Evolutionary conservation across 2,797 vertebrate species (phyloP).

Genomic region (Anabas testudineus): DNA sequence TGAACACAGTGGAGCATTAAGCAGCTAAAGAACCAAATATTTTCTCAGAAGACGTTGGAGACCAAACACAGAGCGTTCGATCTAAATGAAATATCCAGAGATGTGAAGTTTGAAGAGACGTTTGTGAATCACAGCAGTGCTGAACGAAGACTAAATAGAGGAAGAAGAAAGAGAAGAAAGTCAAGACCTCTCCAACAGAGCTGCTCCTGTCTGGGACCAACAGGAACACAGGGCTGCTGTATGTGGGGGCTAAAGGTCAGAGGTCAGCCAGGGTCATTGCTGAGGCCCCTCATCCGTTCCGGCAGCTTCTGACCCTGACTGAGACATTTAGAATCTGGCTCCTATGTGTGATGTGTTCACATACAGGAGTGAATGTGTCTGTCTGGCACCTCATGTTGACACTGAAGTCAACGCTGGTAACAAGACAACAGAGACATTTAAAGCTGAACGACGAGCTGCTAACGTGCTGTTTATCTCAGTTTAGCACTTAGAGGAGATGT

Average conservation of each 20-base stretch:
- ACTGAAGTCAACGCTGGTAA: background rate
- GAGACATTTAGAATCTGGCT: conserved; percentile 71
- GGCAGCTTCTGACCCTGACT: conserved; percentile 63
- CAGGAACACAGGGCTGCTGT: conserved; percentile 66
- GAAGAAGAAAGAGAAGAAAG: conserved; percentile 16
- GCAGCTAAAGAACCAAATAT: too few species aligned
- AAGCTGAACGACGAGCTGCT: background rate
- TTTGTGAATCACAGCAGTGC: background rate
- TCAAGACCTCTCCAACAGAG: conserved; percentile 56
- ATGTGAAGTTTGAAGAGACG: background rate
- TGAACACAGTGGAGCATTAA: too few species aligned
- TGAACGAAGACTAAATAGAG: conserved; percentile 22
- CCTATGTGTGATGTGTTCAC: conserved; percentile 74
- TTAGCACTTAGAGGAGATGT: too few species aligned
- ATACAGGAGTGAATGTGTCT: conserved; percentile 55
- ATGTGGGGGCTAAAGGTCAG: conserved; percentile 53
- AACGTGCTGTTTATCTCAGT: too few species aligned
- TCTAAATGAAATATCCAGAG: too few species aligned
- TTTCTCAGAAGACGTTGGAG: too few species aligned
- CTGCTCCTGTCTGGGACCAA: conserved; percentile 62
- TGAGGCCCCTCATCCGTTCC: conserved; percentile 53
- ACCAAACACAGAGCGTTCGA: too few species aligned
- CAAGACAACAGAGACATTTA: background rate
- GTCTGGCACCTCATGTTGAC: conserved; percentile 20
- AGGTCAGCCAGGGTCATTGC: conserved; percentile 56